Conservation (phyloP, 2,888 invertebrate species). For the Dysmachus trigonus region DNA sequence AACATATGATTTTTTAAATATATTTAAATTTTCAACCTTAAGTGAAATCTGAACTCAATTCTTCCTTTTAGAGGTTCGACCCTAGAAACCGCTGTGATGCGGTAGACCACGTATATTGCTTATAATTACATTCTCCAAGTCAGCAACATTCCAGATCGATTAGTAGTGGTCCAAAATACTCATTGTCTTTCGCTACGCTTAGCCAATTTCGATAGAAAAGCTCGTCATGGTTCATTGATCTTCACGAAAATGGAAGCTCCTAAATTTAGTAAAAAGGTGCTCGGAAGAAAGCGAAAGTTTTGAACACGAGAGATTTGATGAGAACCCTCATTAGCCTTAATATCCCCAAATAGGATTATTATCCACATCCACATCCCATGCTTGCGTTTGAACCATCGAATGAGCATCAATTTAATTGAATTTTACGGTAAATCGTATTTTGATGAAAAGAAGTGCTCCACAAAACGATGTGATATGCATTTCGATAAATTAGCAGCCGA, state of each 20-base stretch:
- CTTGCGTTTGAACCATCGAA: not conserved
- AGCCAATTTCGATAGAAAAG: not conserved
- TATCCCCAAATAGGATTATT: conserved; percentile 1
- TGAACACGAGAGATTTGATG: not conserved
- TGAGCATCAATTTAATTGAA: not conserved
- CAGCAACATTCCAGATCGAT: not conserved
- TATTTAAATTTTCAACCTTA: no score
- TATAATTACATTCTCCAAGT: not conserved
- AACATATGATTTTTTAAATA: no score
- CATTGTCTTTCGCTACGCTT: not conserved
- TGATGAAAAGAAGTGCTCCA: not conserved
- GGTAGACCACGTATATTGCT: not conserved
- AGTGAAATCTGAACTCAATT: not conserved
- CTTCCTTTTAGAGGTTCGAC: not conserved
- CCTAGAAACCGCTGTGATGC: not conserved
- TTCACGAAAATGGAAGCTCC: not conserved
- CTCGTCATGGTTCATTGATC: not conserved
- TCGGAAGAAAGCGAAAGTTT: not conserved
- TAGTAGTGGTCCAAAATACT: not conserved
- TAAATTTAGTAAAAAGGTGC: not conserved
- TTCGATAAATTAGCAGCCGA: not conserved
- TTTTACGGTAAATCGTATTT: conserved; percentile 21
- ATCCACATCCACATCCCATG: not conserved
- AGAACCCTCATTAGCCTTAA: conserved; percentile 18
- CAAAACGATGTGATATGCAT: not conserved